Conservation (phyloP, 2,888 invertebrate genomes). For the Stenodera caucasica region DNA sequence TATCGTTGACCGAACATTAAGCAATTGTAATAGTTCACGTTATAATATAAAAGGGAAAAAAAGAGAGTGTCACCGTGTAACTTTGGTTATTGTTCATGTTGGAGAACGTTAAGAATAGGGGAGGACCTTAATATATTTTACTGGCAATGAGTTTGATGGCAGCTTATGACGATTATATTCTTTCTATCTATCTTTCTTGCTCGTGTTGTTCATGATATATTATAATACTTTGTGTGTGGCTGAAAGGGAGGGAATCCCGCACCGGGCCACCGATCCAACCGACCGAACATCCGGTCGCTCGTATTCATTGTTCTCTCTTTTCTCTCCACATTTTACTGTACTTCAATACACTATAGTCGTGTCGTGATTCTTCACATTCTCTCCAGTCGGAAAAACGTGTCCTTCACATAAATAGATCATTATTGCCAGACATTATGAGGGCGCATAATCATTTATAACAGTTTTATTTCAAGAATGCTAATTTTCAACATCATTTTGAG, state of each 20-base stretch:
- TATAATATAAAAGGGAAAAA: background rate
- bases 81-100: slow-evolving; percentile 27
- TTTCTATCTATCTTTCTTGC: background rate
- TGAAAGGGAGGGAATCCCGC: slow-evolving; percentile 36
- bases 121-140: slow-evolving; percentile 45
- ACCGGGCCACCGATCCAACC: slow-evolving; percentile 47
- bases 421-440: background rate
- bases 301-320: slow-evolving; percentile 42
- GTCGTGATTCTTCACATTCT: background rate
- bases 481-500: too few species aligned
- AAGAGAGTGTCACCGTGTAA: slow-evolving; percentile 20
- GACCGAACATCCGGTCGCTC: slow-evolving; percentile 49
- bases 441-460: too few species aligned
- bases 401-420: background rate
- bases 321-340: background rate
- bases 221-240: slow-evolving; percentile 8
- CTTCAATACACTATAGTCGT: background rate
- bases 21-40: slow-evolving; percentile 40
- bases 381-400: background rate
- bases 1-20: slow-evolving; percentile 50
- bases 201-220: slow-evolving; percentile 2
- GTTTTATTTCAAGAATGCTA: too few species aligned
- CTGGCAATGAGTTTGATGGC: slow-evolving; percentile 46
- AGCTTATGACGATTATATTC: slow-evolving; percentile 36
- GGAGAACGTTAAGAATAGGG: slow-evolving; percentile 46